Evolutionary conservation across 2,888 invertebrate genomes (phyloP).

Genomic region (Campoplex capitator): DNA sequence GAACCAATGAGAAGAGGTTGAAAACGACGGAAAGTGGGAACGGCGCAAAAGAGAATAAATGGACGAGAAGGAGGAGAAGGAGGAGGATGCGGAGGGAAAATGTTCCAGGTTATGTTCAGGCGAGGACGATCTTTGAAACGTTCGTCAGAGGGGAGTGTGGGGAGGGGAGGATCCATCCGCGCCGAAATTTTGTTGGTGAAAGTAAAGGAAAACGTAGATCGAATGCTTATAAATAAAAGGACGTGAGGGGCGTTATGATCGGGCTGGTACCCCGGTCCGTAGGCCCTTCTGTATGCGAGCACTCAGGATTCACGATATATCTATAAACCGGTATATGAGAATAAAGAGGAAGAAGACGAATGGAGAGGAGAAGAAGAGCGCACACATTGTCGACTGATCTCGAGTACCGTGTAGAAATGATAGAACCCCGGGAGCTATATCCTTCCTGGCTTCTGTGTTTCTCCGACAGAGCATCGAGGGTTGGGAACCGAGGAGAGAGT

Average conservation of each 20-base stretch:
- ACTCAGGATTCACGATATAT: neutral
- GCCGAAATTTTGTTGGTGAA: slow-evolving; percentile 38
- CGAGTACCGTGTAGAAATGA: slow-evolving; percentile 59
- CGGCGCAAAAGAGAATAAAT: slow-evolving; percentile 7
- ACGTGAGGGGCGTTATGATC: neutral
- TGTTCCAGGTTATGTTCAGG: slow-evolving; percentile 53
- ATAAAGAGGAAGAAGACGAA: slow-evolving; percentile 23
- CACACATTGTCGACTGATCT: slow-evolving; percentile 58
- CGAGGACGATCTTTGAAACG: slow-evolving; percentile 32
- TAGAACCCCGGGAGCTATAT: slow-evolving; percentile 60
- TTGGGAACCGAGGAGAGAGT: slow-evolving; percentile 17
- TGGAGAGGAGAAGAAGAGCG: slow-evolving; percentile 30
- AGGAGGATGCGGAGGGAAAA: slow-evolving; percentile 32
- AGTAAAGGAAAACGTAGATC: slow-evolving; percentile 40
- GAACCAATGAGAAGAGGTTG: neutral
- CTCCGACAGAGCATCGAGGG: slow-evolving; percentile 51
- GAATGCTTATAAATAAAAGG: slow-evolving; percentile 4
- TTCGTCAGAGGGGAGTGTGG: slow-evolving; percentile 3
- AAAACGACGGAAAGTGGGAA: neutral
- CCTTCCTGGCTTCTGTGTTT: slow-evolving; percentile 56
- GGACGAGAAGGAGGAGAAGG: slow-evolving; percentile 19
- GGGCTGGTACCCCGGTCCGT: neutral
- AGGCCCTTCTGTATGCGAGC: neutral
- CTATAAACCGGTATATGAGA: neutral
- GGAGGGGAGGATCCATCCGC: neutral